A percentile compares a stretch with the other conserved stretches of the same genome.
Evolutionary conservation across 2,888 invertebrate species (phyloP).

Genomic region (Tetramorium bicarinatum): DNA sequence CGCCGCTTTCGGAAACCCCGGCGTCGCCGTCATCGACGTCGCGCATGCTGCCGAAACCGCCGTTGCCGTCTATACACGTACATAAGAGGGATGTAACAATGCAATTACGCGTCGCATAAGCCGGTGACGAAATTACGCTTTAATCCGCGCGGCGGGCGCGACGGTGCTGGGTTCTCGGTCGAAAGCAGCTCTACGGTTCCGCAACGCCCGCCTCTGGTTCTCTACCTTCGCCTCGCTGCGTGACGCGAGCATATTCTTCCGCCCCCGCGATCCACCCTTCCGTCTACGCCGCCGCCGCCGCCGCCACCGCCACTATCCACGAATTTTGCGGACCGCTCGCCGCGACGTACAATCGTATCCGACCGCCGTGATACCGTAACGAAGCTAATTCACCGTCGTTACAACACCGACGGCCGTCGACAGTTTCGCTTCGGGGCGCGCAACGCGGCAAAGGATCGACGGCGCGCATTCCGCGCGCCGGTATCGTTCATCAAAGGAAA

Average conservation of each 20-base stretch:
- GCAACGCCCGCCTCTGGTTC: conserved; percentile 12
- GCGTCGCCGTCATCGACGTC: conserved; percentile 47
- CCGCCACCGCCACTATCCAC: conserved; percentile 40
- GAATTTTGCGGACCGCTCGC: conserved; percentile 63
- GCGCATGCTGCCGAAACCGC: conserved; percentile 56
- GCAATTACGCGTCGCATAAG: conserved; percentile 84
- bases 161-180: conserved; percentile 58
- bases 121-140: conserved; percentile 83
- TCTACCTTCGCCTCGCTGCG: conserved; percentile 49
- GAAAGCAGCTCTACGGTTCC: conserved; percentile 52
- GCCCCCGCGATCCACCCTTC: background rate
- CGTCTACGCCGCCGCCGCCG: background rate
- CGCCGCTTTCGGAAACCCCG: conserved; percentile 63
- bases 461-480: conserved; percentile 28
- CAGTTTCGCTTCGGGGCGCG: conserved; percentile 67
- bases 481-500: conserved; percentile 63
- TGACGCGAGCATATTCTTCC: conserved; percentile 31
- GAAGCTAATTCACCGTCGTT: conserved; percentile 78
- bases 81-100: conserved; percentile 81
- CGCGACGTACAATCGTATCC: conserved; percentile 62
- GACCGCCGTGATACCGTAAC: conserved; percentile 74
- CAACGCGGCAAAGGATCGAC: conserved; percentile 51
- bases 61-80: conserved; percentile 66
- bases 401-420: conserved; percentile 62
- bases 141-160: conserved; percentile 76